Base-by-base conservation (phyloP, 2,888 invertebrate species). In the Horisme vitalbata region DNA sequence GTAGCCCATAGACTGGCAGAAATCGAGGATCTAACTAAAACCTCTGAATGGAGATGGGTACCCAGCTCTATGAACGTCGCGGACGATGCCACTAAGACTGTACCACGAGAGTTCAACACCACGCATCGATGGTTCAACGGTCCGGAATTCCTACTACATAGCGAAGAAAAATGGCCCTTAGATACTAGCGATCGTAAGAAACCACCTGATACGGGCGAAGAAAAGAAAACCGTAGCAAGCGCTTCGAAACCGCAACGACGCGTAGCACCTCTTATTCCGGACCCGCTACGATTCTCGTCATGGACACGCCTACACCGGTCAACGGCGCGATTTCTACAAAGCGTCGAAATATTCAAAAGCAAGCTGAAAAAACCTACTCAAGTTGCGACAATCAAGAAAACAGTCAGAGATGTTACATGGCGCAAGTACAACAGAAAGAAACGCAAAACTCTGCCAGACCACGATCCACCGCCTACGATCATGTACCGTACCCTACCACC, bases 1-100 rank as follows among this genome's bases (percentile, higher is more conserved):
- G 52, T 58, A 3, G 41, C 52, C 0, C 50, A 57, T n/a, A 30
- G 58, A 9, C 27, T 55, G 6, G 52, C 37, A 2, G 49, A 53
- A 11, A 52, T 53, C 3, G 41, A 34, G n/a, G 45, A 50, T 13
- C n/a, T 23, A 0, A 41, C 38, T 0, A 14, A 27, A n/a, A 3
- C n/a, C 20, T 7, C 0, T 6, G 37, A 45, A 1, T 45, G 45
- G 28, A 1, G 45, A 5, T 45, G 38, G 45, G 30, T 57, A 3
- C 60, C 60, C 0, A 51, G 52, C 0, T 37, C 41, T 0, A 9
- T 28, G 0, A 61, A 59, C 28, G 41, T 45, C 0, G 57, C 52
- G 0, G 57, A 60, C 8, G 53, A 50, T n/a, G 50, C 52, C 0
- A 50, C 52, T 0, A 18, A 45, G n/a, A 5, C 26, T n/a, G 13